Conservation (phyloP, 2,113 vertebrate genomes). For the Sturnira hondurensis region DNA sequence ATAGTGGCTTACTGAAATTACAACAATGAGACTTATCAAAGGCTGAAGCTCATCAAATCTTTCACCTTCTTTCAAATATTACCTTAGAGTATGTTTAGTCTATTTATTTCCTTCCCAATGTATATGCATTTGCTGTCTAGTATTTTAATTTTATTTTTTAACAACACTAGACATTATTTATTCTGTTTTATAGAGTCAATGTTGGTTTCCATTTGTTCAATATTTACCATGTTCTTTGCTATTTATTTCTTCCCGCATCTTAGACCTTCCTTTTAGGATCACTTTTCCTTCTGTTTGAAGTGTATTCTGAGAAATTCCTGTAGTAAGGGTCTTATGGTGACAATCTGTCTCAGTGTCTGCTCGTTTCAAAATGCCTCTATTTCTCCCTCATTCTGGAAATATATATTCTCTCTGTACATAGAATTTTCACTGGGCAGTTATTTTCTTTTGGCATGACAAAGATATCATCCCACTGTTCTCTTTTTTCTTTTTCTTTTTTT, state of each 20-base stretch:
- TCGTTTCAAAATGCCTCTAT: not conserved
- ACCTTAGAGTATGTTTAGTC: not conserved
- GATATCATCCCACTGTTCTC: not conserved
- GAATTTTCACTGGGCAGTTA: not conserved
- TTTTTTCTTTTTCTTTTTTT: not conserved
- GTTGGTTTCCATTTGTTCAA: not conserved
- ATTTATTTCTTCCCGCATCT: not conserved
- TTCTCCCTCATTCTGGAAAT: not conserved
- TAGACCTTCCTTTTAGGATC: not conserved
- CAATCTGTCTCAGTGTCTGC: not conserved
- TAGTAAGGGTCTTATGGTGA: not conserved
- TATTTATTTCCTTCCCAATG: not conserved
- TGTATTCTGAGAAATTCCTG: not conserved
- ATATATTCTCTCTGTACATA: not conserved
- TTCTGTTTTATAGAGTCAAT: not conserved
- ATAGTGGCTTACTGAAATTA: not conserved
- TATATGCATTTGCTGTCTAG: not conserved
- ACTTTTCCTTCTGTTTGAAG: constrained; percentile 17
- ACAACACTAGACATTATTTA: not conserved
- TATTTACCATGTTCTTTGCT: not conserved
- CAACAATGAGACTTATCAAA: not conserved
- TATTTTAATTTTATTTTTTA: not conserved
- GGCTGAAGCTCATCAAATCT: not conserved
- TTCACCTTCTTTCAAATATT: not conserved
- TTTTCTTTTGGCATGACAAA: not conserved